phyloP scores from a whole-genome alignment of 2,888 invertebrate species.

The Urechis unicinctus region DNA sequence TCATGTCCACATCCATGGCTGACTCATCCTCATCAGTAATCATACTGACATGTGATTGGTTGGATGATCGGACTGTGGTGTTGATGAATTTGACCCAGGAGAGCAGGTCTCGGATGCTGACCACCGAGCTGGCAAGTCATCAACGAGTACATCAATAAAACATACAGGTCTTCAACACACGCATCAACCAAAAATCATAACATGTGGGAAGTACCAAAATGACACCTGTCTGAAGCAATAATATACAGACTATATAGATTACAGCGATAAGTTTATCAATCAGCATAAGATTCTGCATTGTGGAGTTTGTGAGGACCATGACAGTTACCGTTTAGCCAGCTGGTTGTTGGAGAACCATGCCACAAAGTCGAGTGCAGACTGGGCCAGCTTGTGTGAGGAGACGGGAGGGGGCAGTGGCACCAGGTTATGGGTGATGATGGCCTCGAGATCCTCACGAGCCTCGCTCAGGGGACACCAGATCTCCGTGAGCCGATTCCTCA shows the following conservation, averaged over 20 bases:
- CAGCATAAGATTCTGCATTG: too few relatives aligned
- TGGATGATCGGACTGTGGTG: slow-evolving; percentile 37
- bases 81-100: slow-evolving; percentile 91
- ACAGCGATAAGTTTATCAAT: too few relatives aligned
- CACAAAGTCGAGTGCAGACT: slow-evolving; percentile 63
- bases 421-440: slow-evolving; percentile 77
- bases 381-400: background rate
- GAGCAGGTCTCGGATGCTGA: slow-evolving; percentile 85
- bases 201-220: background rate
- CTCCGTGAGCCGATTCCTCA: slow-evolving; percentile 96
- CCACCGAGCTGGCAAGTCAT: slow-evolving; percentile 58
- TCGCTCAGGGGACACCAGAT: slow-evolving; percentile 78
- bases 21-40: background rate
- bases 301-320: too few relatives aligned
- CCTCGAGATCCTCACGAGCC: slow-evolving; percentile 64
- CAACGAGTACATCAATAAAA: background rate
- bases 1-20: slow-evolving; percentile 9
- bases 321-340: slow-evolving; percentile 59
- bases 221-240: background rate
- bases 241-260: too few relatives aligned
- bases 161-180: background rate
- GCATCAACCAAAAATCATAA: background rate
- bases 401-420: slow-evolving; percentile 50
- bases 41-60: too few relatives aligned
- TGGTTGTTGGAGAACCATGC: slow-evolving; percentile 68